These are phyloP conservation scores for Mesorhabditis sp. DNA, from an alignment of 2,888 invertebrate species.

Conservation along the genomic window DNA sequence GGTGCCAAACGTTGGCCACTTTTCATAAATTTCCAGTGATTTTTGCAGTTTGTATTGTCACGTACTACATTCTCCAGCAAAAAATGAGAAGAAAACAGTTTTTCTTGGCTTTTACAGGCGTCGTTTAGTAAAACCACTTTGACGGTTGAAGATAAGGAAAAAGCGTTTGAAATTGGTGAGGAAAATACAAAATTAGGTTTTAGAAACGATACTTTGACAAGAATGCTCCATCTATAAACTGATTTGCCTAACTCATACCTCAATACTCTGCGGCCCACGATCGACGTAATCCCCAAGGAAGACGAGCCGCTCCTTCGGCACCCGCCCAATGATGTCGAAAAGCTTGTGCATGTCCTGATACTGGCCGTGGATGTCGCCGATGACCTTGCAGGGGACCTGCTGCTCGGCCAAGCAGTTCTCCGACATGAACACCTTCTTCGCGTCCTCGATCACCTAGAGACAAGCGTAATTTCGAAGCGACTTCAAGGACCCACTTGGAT, in stretches of 20 bases:
- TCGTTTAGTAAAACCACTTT: too few relatives aligned
- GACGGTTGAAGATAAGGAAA: too few relatives aligned
- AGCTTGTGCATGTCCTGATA: conserved; percentile 45
- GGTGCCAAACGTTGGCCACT: not conserved
- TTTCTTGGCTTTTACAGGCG: too few relatives aligned
- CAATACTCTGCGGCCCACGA: conserved; percentile 48
- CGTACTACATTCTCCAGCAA: too few relatives aligned
- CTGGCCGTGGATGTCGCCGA: conserved; percentile 50
- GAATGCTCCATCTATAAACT: not conserved
- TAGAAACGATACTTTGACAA: not conserved
- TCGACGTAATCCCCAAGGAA: conserved; percentile 52
- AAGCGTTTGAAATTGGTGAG: too few relatives aligned
- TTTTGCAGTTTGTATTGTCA: too few relatives aligned
- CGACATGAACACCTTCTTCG: conserved; percentile 26
- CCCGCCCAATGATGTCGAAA: conserved; percentile 47
- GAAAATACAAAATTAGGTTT: too few relatives aligned
- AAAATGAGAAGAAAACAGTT: too few relatives aligned
- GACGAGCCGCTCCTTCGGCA: conserved; percentile 41
- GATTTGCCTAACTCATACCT: conserved; percentile 14
- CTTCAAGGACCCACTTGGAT: not conserved
- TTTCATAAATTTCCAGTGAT: not conserved
- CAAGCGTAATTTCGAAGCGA: not conserved
- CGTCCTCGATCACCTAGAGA: not conserved
- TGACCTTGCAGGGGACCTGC: conserved; percentile 48
- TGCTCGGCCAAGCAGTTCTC: conserved; percentile 40